These are phyloP conservation scores for Neodiprion fabricii DNA, from an alignment of 1,140 invertebrate genomes.

Conservation along the genomic window DNA sequence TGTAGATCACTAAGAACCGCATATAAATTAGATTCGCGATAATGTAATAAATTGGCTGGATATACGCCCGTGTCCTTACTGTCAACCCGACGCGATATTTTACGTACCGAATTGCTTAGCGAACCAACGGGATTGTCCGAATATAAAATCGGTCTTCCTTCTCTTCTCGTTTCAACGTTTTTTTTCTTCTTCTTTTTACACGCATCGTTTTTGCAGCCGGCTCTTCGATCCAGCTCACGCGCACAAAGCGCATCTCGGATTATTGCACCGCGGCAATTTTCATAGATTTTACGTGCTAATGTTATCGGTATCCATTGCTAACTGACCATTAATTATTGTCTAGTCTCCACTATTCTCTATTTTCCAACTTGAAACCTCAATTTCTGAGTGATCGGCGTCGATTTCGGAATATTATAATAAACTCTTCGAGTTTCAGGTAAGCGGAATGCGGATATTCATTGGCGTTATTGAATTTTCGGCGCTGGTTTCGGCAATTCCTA, in stretches of 20 bases:
- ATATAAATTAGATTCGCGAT: slow-evolving; percentile 43
- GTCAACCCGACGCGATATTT: slow-evolving; percentile 4
- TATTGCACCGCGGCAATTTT: slow-evolving; percentile 38
- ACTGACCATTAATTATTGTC: too few relatives aligned
- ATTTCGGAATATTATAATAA: too few relatives aligned
- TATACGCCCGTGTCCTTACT: slow-evolving; percentile 4
- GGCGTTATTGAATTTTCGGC: too few relatives aligned
- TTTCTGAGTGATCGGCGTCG: too few relatives aligned
- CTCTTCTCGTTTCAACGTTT: background rate
- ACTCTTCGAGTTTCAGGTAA: too few relatives aligned
- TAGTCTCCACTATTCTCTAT: too few relatives aligned
- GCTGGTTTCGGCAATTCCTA: too few relatives aligned
- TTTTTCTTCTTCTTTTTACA: background rate
- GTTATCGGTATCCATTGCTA: slow-evolving; percentile 13
- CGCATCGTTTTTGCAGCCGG: too few relatives aligned
- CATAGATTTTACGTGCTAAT: slow-evolving; percentile 43
- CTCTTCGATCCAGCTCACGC: background rate
- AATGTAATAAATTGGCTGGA: slow-evolving; percentile 49
- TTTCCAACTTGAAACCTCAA: too few relatives aligned
- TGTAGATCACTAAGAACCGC: slow-evolving; percentile 9
- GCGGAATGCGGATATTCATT: too few relatives aligned
- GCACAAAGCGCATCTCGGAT: slow-evolving; percentile 21
- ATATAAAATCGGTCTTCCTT: background rate
- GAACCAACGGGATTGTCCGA: background rate
- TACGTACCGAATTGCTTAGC: background rate